Conservation (phyloP, 2,113 vertebrate species). For the Camelus dromedarius region DNA sequence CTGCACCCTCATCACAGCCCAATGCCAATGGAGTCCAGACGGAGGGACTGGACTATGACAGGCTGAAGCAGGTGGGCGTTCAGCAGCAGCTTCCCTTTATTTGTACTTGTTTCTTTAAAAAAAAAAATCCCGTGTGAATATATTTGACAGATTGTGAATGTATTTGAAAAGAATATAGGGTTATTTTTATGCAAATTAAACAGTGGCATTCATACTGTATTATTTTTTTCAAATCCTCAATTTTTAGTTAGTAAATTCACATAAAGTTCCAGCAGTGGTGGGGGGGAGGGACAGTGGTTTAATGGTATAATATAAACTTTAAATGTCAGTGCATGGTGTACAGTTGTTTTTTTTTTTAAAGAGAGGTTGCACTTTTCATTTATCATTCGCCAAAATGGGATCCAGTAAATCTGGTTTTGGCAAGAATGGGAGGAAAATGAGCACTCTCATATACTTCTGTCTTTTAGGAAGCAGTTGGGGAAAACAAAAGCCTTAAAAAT, state of each 20-base stretch:
- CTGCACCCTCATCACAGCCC: constrained; percentile 93
- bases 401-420: background rate
- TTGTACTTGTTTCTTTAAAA: background rate
- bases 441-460: background rate
- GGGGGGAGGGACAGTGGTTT: no score
- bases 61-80: constrained; percentile 95
- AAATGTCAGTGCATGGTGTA: background rate
- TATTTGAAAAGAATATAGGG: background rate
- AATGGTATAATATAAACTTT: background rate
- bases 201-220: background rate
- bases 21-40: constrained; percentile 98
- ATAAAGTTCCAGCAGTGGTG: no score
- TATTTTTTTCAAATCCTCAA: background rate
- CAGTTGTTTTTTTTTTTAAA: background rate
- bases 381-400: background rate
- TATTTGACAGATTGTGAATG: no score
- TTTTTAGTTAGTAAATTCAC: background rate
- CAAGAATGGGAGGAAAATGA: background rate
- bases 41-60: constrained; percentile 97
- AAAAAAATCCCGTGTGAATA: accelerated
- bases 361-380: background rate
- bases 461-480: constrained; percentile 11
- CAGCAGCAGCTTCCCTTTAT: accelerated
- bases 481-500: background rate
- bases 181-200: background rate